These are phyloP conservation scores for Cydia pomonella DNA, from an alignment of 1,140 invertebrate genomes.

Conservation along the genomic window DNA sequence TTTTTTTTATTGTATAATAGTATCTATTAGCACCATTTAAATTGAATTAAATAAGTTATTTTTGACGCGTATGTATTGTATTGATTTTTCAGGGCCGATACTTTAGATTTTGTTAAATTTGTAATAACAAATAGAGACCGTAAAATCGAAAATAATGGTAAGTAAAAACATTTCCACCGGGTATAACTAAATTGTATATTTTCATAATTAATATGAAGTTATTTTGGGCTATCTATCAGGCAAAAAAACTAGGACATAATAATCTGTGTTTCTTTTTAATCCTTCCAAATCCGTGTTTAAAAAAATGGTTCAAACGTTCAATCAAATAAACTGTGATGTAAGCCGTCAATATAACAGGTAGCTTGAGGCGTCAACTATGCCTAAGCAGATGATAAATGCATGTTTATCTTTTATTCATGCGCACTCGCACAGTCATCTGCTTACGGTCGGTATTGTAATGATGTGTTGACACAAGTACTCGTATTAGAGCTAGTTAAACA, in stretches of 20 bases:
- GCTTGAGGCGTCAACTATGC: slow-evolving; percentile 1
- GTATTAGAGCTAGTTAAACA: neutral
- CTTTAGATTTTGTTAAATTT: too few species aligned
- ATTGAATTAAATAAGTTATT: neutral
- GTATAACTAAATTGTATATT: too few species aligned
- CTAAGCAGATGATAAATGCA: neutral
- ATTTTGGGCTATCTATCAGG: too few species aligned
- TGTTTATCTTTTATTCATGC: slow-evolving; percentile 17
- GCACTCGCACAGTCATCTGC: neutral
- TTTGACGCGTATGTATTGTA: too few species aligned
- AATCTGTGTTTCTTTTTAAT: too few species aligned
- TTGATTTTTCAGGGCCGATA: too few species aligned
- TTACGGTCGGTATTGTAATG: neutral
- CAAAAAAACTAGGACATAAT: too few species aligned
- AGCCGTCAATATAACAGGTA: neutral
- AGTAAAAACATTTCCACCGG: too few species aligned
- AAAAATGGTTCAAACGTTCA: neutral
- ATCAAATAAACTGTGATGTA: neutral
- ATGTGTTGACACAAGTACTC: slow-evolving; percentile 14
- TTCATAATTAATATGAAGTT: too few species aligned
- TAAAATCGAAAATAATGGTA: too few species aligned
- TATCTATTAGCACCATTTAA: neutral
- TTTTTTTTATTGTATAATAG: neutral
- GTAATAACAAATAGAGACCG: too few species aligned
- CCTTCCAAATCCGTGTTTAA: too few species aligned